phyloP scores from a whole-genome alignment of 2,113 vertebrate genomes.

The Pelecanus crispus region DNA sequence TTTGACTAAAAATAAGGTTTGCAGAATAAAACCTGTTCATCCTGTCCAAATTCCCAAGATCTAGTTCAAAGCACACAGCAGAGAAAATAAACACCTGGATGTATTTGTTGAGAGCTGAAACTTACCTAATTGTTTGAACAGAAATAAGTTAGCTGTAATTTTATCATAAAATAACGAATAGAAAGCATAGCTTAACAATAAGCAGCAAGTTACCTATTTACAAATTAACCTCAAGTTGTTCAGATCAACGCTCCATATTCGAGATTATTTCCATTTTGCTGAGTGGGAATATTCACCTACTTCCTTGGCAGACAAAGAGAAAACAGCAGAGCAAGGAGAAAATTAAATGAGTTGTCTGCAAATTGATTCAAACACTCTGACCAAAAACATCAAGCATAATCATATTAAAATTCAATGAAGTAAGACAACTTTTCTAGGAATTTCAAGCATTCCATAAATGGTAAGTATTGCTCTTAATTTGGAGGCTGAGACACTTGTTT shows the following conservation, averaged over 20 bases:
- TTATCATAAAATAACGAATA: neutral
- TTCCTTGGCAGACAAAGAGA: neutral
- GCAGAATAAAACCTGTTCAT: neutral
- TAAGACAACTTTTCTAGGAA: neutral
- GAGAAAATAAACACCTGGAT: neutral
- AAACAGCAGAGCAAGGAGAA: neutral
- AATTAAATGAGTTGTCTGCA: neutral
- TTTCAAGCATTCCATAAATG: neutral
- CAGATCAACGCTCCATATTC: neutral
- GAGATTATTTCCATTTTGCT: neutral
- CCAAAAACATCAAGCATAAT: neutral
- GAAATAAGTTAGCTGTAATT: neutral
- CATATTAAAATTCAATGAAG: neutral
- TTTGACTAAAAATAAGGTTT: neutral
- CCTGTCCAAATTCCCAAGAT: neutral
- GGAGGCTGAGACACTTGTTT: neutral
- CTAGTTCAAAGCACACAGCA: neutral
- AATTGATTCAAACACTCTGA: neutral
- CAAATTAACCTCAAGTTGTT: neutral
- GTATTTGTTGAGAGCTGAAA: neutral
- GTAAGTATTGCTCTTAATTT: conserved; percentile 14
- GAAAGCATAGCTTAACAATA: neutral
- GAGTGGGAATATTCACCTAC: neutral
- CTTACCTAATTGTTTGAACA: neutral
- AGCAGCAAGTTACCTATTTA: neutral